These are phyloP conservation scores for Colletes collaris DNA, from an alignment of 2,888 invertebrate species.

Conservation along the genomic window DNA sequence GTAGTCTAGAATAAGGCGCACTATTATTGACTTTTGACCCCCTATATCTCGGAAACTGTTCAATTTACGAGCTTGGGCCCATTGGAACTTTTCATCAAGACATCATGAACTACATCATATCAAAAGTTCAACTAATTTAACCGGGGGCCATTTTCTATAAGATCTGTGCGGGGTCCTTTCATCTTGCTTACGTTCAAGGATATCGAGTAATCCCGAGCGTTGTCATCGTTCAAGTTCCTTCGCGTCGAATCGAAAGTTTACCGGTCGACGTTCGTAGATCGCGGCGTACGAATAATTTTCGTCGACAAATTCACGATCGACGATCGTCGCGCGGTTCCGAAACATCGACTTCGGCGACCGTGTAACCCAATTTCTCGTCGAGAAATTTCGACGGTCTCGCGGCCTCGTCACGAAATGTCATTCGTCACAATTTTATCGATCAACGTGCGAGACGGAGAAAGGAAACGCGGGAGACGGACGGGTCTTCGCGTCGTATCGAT, in stretches of 20 bases:
- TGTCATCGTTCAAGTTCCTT: too few species aligned
- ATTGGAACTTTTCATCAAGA: too few species aligned
- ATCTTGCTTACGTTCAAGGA: too few species aligned
- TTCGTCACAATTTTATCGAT: conserved; percentile 74
- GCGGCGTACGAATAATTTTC: conserved; percentile 10
- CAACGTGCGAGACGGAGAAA: conserved; percentile 19
- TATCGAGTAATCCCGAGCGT: too few species aligned
- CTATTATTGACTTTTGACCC: too few species aligned
- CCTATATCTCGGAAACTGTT: too few species aligned
- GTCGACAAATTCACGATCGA: conserved; percentile 1
- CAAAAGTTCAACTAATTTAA: too few species aligned
- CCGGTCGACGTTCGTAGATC: background rate
- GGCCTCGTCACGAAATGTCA: conserved; percentile 69
- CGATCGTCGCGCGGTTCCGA: conserved; percentile 34
- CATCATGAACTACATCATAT: too few species aligned
- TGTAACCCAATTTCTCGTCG: conserved; percentile 67
- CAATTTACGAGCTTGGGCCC: too few species aligned
- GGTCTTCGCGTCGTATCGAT: conserved; percentile 36
- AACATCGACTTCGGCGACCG: conserved; percentile 58
- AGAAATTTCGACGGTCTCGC: conserved; percentile 51
- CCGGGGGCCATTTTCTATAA: too few species aligned
- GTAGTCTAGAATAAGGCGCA: too few species aligned
- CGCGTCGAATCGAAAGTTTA: background rate
- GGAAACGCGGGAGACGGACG: conserved; percentile 5
- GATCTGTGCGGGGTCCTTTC: too few species aligned